phyloP scores from a whole-genome alignment of 2,797 vertebrate species.

The Benthosema pterotum region DNA sequence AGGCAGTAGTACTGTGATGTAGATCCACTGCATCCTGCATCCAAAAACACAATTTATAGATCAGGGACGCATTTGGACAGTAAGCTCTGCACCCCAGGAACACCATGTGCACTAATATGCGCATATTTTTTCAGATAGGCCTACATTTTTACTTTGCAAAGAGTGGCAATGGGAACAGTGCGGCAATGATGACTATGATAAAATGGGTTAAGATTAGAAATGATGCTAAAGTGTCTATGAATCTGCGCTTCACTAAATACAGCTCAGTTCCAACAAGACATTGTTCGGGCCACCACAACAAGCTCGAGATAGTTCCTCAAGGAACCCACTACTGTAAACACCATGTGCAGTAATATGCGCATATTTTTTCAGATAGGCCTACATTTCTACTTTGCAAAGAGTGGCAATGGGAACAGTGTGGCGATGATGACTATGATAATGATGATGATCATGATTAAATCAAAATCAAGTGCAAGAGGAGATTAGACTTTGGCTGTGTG shows the following conservation, averaged over 20 bases:
- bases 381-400: constrained; percentile 28
- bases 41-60: no score
- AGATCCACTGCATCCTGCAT: no score
- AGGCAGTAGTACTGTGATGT: no score
- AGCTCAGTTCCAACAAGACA: constrained; percentile 60
- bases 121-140: no score
- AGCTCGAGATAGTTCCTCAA: constrained; percentile 53
- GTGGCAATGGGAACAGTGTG: constrained; percentile 27
- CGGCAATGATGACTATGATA: background rate
- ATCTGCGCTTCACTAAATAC: constrained; percentile 72
- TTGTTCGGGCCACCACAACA: constrained; percentile 53
- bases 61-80: no score
- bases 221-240: constrained; percentile 75
- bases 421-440: no score
- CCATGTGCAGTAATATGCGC: no score
- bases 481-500: no score
- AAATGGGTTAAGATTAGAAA: constrained; percentile 67
- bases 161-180: constrained; percentile 29
- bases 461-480: background rate
- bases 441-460: background rate
- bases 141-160: constrained; percentile 26
- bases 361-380: no score
- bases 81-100: no score
- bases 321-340: no score
- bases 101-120: no score